Conservation (phyloP, 2,888 invertebrate species). For the Andrena marginata region DNA sequence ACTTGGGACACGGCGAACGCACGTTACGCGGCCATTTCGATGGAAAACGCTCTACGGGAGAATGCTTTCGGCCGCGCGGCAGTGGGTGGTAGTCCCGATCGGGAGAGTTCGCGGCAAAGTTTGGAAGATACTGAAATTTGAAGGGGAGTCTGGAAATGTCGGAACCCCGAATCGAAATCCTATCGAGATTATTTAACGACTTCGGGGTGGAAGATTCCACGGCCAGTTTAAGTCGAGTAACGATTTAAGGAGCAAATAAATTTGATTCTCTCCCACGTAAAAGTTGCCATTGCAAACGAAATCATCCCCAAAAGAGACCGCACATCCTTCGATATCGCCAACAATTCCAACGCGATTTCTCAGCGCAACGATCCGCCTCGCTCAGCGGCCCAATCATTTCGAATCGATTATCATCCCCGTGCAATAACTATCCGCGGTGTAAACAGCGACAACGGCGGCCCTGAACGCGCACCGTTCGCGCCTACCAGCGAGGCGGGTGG, state of each 20-base stretch:
- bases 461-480: slow-evolving; percentile 42
- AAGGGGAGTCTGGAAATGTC: too few relatives aligned
- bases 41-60: slow-evolving; percentile 29
- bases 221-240: too few relatives aligned
- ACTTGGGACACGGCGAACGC: slow-evolving; percentile 43
- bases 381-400: slow-evolving; percentile 37
- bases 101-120: too few relatives aligned
- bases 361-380: background rate
- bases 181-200: too few relatives aligned
- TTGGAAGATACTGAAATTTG: too few relatives aligned
- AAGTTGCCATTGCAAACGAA: background rate
- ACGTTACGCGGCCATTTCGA: slow-evolving; percentile 53
- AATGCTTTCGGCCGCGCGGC: slow-evolving; percentile 4
- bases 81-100: too few relatives aligned
- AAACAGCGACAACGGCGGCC: slow-evolving; percentile 25
- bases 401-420: slow-evolving; percentile 41
- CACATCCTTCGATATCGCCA: background rate
- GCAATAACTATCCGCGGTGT: slow-evolving; percentile 14
- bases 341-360: background rate
- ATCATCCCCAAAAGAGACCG: background rate
- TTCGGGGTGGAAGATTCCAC: too few relatives aligned
- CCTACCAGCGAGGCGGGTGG: slow-evolving; percentile 12
- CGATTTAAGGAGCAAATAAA: too few relatives aligned
- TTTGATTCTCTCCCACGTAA: too few relatives aligned
- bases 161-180: too few relatives aligned